A percentile compares a stretch with the other conserved stretches of the same genome.
Conservation (phyloP, 1,140 invertebrate genomes). For the Lordiphosa mommai region DNA sequence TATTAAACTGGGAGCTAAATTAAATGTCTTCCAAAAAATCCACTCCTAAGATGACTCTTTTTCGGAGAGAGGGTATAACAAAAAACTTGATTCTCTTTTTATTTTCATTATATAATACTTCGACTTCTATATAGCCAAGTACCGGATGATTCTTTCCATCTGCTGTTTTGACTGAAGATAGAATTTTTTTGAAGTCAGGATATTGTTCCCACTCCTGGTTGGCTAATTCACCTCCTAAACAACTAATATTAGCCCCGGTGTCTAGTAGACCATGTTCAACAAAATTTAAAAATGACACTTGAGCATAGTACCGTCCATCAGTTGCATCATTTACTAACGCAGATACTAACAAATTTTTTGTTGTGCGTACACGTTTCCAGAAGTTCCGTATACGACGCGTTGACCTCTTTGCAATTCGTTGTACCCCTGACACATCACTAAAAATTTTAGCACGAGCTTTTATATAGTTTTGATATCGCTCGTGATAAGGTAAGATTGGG, state of each 20-base stretch:
- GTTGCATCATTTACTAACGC: not conserved
- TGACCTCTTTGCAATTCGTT: not conserved
- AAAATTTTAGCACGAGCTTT: too few relatives aligned
- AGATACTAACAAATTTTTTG: constrained; percentile 2
- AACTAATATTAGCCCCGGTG: constrained; percentile 12
- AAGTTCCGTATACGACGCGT: not conserved
- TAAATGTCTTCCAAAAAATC: constrained; percentile 11
- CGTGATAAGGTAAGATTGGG: too few relatives aligned
- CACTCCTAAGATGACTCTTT: too few relatives aligned
- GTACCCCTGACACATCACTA: too few relatives aligned
- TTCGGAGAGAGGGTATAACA: not conserved
- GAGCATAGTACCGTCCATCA: constrained; percentile 9
- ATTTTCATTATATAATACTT: not conserved
- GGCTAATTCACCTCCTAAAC: constrained; percentile 7
- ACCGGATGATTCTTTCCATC: constrained; percentile 9
- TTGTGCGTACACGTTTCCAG: not conserved
- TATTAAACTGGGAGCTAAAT: not conserved
- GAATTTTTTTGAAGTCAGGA: not conserved
- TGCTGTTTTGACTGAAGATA: not conserved
- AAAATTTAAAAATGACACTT: constrained; percentile 7
- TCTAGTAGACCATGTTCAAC: constrained; percentile 1
- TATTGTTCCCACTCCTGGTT: not conserved
- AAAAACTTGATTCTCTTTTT: not conserved
- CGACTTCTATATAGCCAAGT: not conserved
- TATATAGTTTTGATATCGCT: too few relatives aligned